Evolutionary conservation across 2,888 invertebrate species (phyloP), one percentile per base, ranked within the genome.

Genomic region (Dynastes grantii): DNA sequence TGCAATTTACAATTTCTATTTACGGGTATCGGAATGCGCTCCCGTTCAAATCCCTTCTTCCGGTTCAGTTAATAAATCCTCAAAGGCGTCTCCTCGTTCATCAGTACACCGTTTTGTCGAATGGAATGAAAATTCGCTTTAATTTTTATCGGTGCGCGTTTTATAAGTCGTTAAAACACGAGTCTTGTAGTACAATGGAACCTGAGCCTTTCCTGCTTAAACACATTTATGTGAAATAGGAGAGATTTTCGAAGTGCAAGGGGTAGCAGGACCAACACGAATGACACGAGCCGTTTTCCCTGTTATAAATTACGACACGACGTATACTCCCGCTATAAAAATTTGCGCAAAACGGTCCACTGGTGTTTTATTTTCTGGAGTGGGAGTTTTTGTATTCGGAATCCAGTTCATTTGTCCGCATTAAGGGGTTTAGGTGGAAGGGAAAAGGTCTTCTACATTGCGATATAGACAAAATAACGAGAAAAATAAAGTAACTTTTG

Each of bases 11-110:
- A n/a, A 53, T 53, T 53, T 53, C 53, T 53, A 16, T 53, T 53
- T 53, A 13, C 53, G n/a, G 53, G 53, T 53, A 53, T 53, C 53
- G 53, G 53, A 16, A 53, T 13, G n/a, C 16, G 53, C 53, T 53
- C 53, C 53, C 13, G 53, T 53, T 53, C 53, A n/a, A 53, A 53
- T n/a, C 53, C n/a, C 53, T 53, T n/a, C 53, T 53, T 53, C 53
- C 53, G 53, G 16, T 53, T 53, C 53, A n/a, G 16, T 16, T 53
- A 53, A 53, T 53, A 53, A 53, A 53, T 53, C 53, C 16, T 16
- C 53, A 6, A 4, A 16, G 13, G 16, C 53, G 53, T 4, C 53
- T n/a, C 53, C 6, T 53, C 16, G 16, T 3, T 0, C 53, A 22
- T 22, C 22, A 22, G 22, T 22, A 22, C 22, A 1, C 22, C 22